Conservation (phyloP, 2,113 vertebrate species). For the Amblyopsis rosae region DNA sequence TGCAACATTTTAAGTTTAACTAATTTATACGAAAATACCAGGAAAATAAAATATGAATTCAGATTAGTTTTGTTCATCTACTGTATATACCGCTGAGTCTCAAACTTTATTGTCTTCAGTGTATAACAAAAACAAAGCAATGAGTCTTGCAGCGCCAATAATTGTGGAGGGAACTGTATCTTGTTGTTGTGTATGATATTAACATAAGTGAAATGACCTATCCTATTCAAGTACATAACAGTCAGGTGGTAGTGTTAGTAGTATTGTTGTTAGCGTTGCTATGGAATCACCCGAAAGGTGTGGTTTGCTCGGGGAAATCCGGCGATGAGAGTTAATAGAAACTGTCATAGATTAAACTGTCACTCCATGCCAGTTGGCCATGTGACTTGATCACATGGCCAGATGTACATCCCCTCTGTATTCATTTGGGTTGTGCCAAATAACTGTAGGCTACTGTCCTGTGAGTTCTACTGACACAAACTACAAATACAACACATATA, state of each 20-base stretch:
- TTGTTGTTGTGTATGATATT: background rate
- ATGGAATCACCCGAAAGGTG: background rate
- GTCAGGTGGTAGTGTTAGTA: background rate
- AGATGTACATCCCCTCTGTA: conserved; percentile 4
- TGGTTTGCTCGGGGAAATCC: background rate
- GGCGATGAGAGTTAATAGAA: background rate
- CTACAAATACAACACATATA: too few species aligned
- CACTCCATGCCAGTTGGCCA: background rate
- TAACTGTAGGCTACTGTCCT: too few species aligned
- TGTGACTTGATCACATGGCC: conserved; percentile 19
- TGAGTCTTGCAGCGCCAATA: too few species aligned
- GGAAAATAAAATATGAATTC: too few species aligned
- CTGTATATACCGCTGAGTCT: too few species aligned
- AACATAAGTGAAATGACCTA: background rate
- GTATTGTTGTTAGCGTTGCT: background rate
- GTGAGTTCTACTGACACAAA: too few species aligned
- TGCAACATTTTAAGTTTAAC: too few species aligned
- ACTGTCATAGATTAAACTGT: background rate
- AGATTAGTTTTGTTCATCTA: too few species aligned
- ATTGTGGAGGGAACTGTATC: background rate
- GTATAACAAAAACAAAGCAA: too few species aligned
- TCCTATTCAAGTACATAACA: background rate
- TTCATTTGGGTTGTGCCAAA: too few species aligned
- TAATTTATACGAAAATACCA: too few species aligned
- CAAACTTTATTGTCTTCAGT: too few species aligned